Evolutionary conservation across 2,113 vertebrate species (phyloP).

Genomic region (Rhipidura dahli): DNA sequence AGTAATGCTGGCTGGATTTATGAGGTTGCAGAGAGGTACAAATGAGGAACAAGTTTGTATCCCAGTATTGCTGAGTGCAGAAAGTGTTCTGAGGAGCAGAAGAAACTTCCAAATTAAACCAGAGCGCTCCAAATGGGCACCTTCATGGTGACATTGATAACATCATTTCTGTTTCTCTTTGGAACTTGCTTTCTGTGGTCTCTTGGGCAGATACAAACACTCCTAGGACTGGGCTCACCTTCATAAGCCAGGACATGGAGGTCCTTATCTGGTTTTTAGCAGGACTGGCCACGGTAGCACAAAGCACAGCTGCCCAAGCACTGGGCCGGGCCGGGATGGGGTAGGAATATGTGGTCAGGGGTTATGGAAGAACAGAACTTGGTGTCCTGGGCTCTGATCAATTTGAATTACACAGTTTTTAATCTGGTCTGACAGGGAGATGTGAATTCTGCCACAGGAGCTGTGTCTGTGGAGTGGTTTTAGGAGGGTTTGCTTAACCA

Average conservation of each 20-base stretch:
- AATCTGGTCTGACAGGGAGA: neutral
- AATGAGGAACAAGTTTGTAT: neutral
- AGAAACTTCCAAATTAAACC: neutral
- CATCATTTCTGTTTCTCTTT: neutral
- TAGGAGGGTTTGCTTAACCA: neutral
- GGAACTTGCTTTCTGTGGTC: neutral
- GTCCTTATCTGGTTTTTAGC: neutral
- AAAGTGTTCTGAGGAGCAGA: neutral
- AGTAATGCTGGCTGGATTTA: neutral
- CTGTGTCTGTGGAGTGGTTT: neutral
- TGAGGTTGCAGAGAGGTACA: neutral
- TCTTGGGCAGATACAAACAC: neutral
- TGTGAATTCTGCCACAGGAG: neutral
- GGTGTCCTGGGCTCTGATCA: neutral
- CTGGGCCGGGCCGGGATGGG: neutral
- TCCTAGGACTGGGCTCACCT: neutral
- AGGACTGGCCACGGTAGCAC: neutral
- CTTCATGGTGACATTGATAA: neutral
- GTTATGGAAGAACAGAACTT: neutral
- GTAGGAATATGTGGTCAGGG: neutral
- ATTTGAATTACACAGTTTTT: neutral
- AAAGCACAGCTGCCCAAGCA: neutral
- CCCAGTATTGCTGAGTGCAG: neutral
- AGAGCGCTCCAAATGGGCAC: rapidly evolving
- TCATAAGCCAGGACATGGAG: neutral